Conservation (phyloP, 1,140 invertebrate species). For the Yoshiicerus persimilis region DNA sequence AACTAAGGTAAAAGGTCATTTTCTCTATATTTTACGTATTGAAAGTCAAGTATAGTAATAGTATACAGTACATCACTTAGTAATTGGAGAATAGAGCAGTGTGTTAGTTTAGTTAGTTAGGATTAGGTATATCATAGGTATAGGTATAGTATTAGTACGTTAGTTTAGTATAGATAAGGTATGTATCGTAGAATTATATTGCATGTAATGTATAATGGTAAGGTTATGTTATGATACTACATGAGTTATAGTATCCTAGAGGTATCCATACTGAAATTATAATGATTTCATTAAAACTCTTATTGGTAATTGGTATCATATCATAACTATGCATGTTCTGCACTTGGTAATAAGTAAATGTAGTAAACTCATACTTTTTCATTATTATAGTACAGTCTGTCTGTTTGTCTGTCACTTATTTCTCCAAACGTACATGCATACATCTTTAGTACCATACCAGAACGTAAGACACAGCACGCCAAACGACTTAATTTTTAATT, state of each 20-base stretch:
- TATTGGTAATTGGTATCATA: not conserved
- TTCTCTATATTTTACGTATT: not conserved
- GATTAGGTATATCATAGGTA: not conserved
- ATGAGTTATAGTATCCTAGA: not conserved
- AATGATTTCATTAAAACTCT: constrained; percentile 12
- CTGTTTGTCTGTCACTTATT: constrained; percentile 12
- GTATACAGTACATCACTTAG: not conserved
- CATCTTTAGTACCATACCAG: not conserved
- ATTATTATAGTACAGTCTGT: constrained; percentile 8
- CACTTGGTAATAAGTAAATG: not conserved
- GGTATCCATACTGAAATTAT: constrained; percentile 5
- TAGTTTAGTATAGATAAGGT: not conserved
- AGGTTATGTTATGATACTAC: not conserved
- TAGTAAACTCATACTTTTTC: constrained; percentile 17
- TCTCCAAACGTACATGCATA: not conserved
- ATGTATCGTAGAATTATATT: not conserved
- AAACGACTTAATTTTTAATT: not conserved
- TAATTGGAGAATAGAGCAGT: constrained; percentile 2
- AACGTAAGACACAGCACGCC: not conserved
- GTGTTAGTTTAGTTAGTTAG: not conserved
- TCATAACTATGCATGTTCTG: not conserved
- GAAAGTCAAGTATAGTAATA: constrained; percentile 5
- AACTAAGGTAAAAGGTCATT: not conserved
- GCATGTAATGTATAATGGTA: not conserved
- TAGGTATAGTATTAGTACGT: not conserved